Base-by-base conservation (phyloP, 2,113 vertebrate genomes). In the Peromyscus polionotus region DNA sequence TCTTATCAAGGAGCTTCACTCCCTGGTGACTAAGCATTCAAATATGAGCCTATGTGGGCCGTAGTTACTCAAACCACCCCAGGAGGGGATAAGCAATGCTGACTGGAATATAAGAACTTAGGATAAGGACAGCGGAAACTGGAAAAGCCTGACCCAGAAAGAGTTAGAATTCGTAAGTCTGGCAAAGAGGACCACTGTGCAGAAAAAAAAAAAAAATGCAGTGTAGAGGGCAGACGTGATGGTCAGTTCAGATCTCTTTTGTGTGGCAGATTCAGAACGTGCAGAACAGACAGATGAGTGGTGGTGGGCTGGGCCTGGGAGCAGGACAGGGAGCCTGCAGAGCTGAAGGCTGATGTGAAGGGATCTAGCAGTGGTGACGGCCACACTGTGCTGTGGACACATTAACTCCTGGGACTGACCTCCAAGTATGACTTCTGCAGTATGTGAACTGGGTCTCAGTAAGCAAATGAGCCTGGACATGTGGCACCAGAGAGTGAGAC, bases 101-200 rank as follows among this genome's bases (percentile, higher is more conserved):
- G 33, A 5, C 68, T 31, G 10, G n/a, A 5, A 9, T 1, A 31
- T 42, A 26, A 7, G 22, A 33, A 11, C 4, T 42, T 61, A 4
- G 0, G n/a, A 14, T 0, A 8, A 0, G 10, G 22, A 17, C 0
- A 7, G 0, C 9, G 22, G 3, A 4, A 13, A 4, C 31, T 36
- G 1, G 22, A 51, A n/a, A 59, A 68, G 45, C 1, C 76, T n/a
- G 45, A 14, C 7, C 13, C 42, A 31, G 0, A 14, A 20, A 9
- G 17, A 61, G 9, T 1, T 70, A 26, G 19, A 12, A 67, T 61
- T 14, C 26, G 8, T 22, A 5, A 61, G 61, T 20, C 85, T 72
- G 48, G 33, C 6, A 31, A 54, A 76, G 13, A 33, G 31, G 22
- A 28, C 0, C 24, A 3, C 6, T 3, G 1, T 0, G 1, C 67